phyloP scores from a whole-genome alignment of 2,113 vertebrate genomes.

The Sardina pilchardus region DNA sequence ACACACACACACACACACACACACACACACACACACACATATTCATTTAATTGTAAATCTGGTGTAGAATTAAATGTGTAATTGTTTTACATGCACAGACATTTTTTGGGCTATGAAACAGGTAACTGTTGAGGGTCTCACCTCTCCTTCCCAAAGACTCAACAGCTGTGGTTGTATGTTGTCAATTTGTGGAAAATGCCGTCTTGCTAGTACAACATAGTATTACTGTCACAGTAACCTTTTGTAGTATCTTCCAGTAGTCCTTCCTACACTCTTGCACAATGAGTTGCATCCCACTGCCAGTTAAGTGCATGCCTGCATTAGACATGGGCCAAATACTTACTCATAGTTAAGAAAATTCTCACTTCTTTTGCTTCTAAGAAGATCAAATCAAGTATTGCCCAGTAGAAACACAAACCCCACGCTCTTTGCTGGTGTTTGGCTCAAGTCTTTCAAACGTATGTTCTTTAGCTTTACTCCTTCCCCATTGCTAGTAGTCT shows the following conservation, averaged over 20 bases:
- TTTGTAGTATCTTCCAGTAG: background rate
- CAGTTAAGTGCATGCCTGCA: background rate
- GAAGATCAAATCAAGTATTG: background rate
- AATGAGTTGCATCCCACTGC: background rate
- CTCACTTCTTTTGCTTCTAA: background rate
- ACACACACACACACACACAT: background rate
- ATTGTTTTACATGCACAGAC: background rate
- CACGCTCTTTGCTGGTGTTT: background rate
- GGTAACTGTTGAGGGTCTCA: background rate
- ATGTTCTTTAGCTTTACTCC: background rate
- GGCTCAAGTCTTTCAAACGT: background rate
- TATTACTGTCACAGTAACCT: background rate
- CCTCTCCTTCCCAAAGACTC: background rate
- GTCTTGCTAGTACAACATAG: background rate
- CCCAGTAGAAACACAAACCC: background rate
- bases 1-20: slow-evolving; percentile 6
- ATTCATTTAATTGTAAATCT: background rate
- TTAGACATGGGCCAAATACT: background rate
- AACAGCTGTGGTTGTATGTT: background rate
- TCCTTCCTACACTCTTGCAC: background rate
- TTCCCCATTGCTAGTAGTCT: background rate
- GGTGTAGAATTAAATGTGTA: background rate
- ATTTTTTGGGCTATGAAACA: background rate
- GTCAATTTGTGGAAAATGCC: background rate
- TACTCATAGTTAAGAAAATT: background rate